Evolutionary conservation across 2,797 vertebrate genomes (phyloP).

Genomic region (Philypnodon macrostomus): DNA sequence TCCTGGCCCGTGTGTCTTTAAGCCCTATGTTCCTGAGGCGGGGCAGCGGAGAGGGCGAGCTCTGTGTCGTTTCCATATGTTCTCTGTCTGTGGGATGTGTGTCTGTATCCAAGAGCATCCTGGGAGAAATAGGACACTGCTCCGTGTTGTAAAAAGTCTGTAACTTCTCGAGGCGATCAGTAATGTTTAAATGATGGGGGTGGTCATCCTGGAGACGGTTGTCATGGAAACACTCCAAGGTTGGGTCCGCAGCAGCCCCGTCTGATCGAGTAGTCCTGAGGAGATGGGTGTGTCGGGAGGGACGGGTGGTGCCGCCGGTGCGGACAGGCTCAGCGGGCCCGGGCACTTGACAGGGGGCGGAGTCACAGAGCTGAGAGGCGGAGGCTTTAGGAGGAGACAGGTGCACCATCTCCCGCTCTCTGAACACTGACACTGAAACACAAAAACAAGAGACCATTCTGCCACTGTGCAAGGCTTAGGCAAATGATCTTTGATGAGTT

Average conservation of each 20-base stretch:
- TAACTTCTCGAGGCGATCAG: constrained; percentile 62
- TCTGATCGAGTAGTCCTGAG: constrained; percentile 57
- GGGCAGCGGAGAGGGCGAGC: constrained; percentile 64
- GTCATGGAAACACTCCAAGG: constrained; percentile 51
- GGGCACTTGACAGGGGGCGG: constrained; percentile 67
- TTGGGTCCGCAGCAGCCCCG: constrained; percentile 47
- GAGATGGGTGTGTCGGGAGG: constrained; percentile 47
- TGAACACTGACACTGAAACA: constrained; percentile 76
- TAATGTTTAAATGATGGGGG: constrained; percentile 50
- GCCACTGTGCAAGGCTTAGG: too few relatives aligned
- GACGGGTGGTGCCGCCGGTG: constrained; percentile 44
- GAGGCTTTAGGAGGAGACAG: constrained; percentile 70
- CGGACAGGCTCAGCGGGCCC: constrained; percentile 57
- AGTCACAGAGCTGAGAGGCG: constrained; percentile 66
- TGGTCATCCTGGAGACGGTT: constrained; percentile 37
- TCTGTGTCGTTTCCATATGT: constrained; percentile 50
- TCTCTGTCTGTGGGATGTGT: constrained; percentile 37
- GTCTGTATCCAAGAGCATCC: constrained; percentile 64
- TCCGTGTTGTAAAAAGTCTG: constrained; percentile 59
- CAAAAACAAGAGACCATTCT: constrained; percentile 25
- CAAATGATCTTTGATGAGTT: too few relatives aligned
- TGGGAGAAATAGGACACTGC: constrained; percentile 65
- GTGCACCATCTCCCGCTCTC: constrained; percentile 69
- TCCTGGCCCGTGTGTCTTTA: constrained; percentile 69
- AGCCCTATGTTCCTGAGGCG: constrained; percentile 63